Evolutionary conservation across 2,113 vertebrate species (phyloP).

Genomic region (Sapajus apella): DNA sequence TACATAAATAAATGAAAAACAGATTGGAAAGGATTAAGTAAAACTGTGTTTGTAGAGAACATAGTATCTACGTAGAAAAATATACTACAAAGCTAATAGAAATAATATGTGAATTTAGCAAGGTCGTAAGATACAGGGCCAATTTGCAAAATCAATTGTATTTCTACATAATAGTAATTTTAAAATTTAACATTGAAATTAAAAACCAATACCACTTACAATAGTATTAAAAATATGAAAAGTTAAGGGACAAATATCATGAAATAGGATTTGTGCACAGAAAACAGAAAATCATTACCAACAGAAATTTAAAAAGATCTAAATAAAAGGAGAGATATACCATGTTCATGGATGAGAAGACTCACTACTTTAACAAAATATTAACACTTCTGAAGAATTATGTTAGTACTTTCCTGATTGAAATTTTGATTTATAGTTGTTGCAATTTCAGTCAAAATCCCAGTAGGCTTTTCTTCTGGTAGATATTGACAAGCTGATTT

Average conservation of each 20-base stretch:
- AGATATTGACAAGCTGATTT: neutral
- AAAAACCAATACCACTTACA: neutral
- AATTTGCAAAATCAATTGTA: neutral
- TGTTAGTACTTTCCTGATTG: neutral
- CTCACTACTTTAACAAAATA: neutral
- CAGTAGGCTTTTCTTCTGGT: neutral
- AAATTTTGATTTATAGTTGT: neutral
- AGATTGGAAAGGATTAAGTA: neutral
- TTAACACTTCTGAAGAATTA: neutral
- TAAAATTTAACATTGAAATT: neutral
- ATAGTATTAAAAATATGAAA: neutral
- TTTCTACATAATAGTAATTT: neutral
- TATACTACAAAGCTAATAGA: neutral
- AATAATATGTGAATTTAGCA: neutral
- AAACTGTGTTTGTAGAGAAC: neutral
- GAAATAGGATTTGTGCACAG: neutral
- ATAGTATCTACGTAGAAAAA: neutral
- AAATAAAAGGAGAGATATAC: neutral
- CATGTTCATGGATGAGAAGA: neutral
- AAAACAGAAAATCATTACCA: conserved; percentile 3
- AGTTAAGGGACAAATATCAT: neutral
- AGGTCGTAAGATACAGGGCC: neutral
- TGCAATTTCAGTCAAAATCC: neutral
- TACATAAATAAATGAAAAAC: neutral
- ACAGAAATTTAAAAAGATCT: neutral